Conservation (phyloP, 2,888 invertebrate species). For the Tetragonula carbonaria region DNA sequence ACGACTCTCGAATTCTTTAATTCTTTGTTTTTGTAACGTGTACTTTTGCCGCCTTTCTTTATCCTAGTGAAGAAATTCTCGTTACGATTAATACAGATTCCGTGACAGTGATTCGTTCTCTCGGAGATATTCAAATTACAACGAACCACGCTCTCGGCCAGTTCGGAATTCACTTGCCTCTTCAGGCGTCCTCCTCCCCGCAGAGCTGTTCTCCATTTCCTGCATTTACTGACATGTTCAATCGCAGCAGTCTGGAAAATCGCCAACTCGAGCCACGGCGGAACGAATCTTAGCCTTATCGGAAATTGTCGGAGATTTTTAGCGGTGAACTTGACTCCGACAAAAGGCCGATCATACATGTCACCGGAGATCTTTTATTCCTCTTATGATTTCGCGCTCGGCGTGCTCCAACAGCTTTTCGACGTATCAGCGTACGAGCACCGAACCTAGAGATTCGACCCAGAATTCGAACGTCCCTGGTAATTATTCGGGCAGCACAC, state of each 20-base stretch:
- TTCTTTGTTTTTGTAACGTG: background rate
- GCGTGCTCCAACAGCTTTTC: constrained; percentile 34
- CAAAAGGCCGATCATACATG: constrained; percentile 41
- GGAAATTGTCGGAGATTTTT: constrained; percentile 48
- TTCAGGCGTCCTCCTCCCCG: background rate
- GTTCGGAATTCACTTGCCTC: constrained; percentile 10
- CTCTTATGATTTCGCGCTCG: constrained; percentile 35
- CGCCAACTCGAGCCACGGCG: constrained; percentile 56
- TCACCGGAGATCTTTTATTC: constrained; percentile 31
- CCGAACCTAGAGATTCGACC: background rate
- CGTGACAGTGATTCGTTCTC: background rate
- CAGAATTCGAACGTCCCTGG: background rate
- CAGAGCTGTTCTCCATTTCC: constrained; percentile 45
- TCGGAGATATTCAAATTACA: constrained; percentile 4
- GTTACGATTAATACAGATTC: background rate
- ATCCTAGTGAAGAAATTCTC: background rate
- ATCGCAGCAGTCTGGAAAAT: constrained; percentile 66
- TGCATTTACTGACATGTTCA: constrained; percentile 53
- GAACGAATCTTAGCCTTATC: constrained; percentile 60
- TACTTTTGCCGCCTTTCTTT: background rate
- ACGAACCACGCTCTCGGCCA: constrained; percentile 1
- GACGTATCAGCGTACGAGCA: background rate
- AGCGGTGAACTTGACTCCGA: constrained; percentile 42
- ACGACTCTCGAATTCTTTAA: background rate
- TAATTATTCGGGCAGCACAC: constrained; percentile 10